A percentile compares a stretch with the other conserved stretches of the same genome.
These are phyloP conservation scores for Tuberolachnus salignus DNA, from an alignment of 2,888 invertebrate species.

Conservation along the genomic window DNA sequence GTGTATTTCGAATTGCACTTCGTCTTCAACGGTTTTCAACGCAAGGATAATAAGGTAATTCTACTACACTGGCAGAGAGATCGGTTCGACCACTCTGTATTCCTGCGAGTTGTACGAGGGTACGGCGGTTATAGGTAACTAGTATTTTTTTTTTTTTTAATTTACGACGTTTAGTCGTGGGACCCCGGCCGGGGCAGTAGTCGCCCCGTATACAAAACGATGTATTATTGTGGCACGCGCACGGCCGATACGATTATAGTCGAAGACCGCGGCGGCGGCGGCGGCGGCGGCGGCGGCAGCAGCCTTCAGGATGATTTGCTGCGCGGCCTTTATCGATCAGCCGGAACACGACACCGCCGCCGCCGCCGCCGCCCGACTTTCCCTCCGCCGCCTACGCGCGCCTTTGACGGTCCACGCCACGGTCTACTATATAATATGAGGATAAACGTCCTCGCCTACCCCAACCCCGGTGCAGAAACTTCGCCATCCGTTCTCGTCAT, in stretches of 20 bases:
- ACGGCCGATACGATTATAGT: not conserved
- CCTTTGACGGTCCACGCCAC: conserved; percentile 30
- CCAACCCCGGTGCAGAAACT: not conserved
- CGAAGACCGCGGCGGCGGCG: not conserved
- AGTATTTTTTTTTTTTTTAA: no score
- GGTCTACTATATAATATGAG: not conserved
- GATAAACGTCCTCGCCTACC: conserved; percentile 35
- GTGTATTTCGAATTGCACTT: no score
- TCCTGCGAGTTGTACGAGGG: no score
- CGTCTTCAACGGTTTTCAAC: no score
- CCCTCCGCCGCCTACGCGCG: conserved; percentile 16
- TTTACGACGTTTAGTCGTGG: no score
- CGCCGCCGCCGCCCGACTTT: conserved; percentile 27
- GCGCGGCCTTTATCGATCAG: conserved; percentile 55
- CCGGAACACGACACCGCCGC: conserved; percentile 51
- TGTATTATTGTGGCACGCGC: not conserved
- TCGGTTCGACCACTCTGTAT: no score
- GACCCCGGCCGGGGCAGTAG: no score
- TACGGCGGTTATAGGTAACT: no score
- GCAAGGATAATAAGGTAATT: no score
- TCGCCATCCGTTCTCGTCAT: not conserved
- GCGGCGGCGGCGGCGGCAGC: conserved; percentile 1
- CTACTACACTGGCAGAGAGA: no score
- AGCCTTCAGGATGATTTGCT: conserved; percentile 53
- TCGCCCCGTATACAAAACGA: no score